These are phyloP conservation scores for Hylomyscus alleni DNA, from an alignment of 2,797 vertebrate genomes.

Conservation along the genomic window DNA sequence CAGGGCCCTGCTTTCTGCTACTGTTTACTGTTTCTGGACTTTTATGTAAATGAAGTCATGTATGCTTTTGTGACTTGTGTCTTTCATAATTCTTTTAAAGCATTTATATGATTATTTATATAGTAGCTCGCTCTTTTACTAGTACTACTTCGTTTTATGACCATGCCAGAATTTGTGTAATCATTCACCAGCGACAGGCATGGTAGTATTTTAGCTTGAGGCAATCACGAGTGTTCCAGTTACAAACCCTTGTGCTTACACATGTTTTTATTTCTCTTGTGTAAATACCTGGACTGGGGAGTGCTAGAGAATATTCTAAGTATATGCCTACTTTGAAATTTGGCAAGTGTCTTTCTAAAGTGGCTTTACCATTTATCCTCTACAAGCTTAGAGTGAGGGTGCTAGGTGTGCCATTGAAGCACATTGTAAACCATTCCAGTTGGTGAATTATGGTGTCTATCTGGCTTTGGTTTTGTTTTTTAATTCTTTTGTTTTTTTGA, in stretches of 20 bases:
- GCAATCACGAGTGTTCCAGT: not conserved
- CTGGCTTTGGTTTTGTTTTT: not conserved
- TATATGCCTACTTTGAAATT: not conserved
- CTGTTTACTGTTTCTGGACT: not conserved
- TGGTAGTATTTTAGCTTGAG: not conserved
- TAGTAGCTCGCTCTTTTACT: not conserved
- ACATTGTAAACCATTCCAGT: not conserved
- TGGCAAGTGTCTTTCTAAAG: not conserved
- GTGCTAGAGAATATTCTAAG: not conserved
- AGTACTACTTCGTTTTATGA: not conserved
- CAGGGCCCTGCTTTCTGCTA: not conserved
- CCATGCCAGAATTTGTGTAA: not conserved
- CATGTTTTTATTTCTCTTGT: not conserved
- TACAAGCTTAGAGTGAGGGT: not conserved
- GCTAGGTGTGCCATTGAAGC: not conserved
- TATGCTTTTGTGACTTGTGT: not conserved
- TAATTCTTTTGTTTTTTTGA: not conserved
- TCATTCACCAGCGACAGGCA: not conserved
- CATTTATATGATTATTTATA: not conserved
- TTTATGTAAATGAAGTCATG: not conserved
- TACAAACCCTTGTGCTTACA: not conserved
- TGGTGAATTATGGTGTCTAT: not conserved
- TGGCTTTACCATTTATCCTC: not conserved
- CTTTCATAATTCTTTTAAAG: not conserved
- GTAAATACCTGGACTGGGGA: not conserved